Conservation (phyloP, 2,113 vertebrate species). For the Cyprinus carpio region DNA sequence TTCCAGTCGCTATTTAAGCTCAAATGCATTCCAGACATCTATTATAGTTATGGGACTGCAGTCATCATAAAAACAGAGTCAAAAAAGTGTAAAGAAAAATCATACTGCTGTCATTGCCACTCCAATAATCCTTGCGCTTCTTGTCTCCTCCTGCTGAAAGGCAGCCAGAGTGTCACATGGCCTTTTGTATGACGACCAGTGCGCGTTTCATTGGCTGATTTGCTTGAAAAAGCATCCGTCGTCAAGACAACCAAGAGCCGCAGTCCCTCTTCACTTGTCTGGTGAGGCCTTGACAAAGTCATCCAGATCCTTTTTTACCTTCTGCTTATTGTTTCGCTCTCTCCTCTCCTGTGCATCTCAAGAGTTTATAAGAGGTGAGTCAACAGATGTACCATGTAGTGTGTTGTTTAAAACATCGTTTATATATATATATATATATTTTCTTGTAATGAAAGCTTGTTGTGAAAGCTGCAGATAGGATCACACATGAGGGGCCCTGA, state of each 20-base stretch:
- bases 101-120: slow-evolving; percentile 23
- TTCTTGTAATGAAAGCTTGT: neutral
- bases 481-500: neutral
- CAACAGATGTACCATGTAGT: neutral
- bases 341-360: neutral
- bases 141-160: slow-evolving; percentile 51
- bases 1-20: neutral
- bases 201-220: slow-evolving; percentile 56
- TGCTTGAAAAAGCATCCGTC: slow-evolving; percentile 63
- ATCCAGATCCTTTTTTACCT: slow-evolving; percentile 45
- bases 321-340: slow-evolving; percentile 39
- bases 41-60: neutral
- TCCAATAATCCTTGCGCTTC: slow-evolving; percentile 30
- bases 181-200: slow-evolving; percentile 53
- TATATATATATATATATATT: too few relatives aligned
- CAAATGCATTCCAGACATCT: neutral
- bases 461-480: neutral
- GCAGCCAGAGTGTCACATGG: slow-evolving; percentile 50
- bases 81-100: neutral
- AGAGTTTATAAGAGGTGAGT: slow-evolving; percentile 41
- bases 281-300: slow-evolving; percentile 53
- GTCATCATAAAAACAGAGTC: too few relatives aligned
- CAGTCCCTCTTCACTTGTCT: slow-evolving; percentile 57
- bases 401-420: neutral
- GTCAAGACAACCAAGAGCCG: slow-evolving; percentile 55